These are phyloP conservation scores for Nyctibius grandis DNA, from an alignment of 2,797 vertebrate species.

Conservation along the genomic window DNA sequence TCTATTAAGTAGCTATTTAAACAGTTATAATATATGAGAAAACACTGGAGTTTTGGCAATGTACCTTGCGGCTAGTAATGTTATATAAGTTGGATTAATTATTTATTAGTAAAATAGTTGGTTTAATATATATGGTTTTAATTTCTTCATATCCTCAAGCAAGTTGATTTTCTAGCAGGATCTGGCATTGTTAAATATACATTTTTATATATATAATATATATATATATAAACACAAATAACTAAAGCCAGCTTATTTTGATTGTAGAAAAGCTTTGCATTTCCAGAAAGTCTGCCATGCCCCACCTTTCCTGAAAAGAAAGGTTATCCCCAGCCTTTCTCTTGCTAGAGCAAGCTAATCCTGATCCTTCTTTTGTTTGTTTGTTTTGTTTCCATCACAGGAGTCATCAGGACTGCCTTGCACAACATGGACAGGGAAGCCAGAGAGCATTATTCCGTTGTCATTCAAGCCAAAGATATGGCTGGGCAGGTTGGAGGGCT, in stretches of 20 bases:
- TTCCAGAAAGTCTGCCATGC: neutral
- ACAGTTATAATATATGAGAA: neutral
- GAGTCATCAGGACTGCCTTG: slow-evolving; percentile 96
- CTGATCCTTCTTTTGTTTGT: neutral
- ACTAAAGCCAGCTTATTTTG: neutral
- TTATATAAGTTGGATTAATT: neutral
- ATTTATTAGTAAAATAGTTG: slow-evolving; percentile 14
- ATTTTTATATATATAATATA: too few relatives aligned
- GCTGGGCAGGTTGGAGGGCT: slow-evolving; percentile 96
- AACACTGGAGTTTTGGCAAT: neutral
- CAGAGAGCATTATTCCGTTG: slow-evolving; percentile 94
- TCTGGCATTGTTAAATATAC: neutral
- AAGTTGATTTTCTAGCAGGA: neutral
- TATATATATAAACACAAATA: neutral
- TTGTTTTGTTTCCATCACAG: slow-evolving; percentile 68
- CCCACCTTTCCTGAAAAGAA: neutral
- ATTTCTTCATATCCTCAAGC: neutral
- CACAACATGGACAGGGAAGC: slow-evolving; percentile 98
- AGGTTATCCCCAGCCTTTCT: neutral
- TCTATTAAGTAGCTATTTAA: neutral
- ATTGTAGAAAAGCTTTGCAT: neutral
- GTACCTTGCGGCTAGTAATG: neutral
- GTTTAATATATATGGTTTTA: neutral
- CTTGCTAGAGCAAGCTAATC: neutral
- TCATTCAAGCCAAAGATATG: slow-evolving; percentile 99